Evolutionary conservation across 2,113 vertebrate genomes (phyloP), one percentile per base, ranked within the genome.

Genomic region (Cynoglossus semilaevis): DNA sequence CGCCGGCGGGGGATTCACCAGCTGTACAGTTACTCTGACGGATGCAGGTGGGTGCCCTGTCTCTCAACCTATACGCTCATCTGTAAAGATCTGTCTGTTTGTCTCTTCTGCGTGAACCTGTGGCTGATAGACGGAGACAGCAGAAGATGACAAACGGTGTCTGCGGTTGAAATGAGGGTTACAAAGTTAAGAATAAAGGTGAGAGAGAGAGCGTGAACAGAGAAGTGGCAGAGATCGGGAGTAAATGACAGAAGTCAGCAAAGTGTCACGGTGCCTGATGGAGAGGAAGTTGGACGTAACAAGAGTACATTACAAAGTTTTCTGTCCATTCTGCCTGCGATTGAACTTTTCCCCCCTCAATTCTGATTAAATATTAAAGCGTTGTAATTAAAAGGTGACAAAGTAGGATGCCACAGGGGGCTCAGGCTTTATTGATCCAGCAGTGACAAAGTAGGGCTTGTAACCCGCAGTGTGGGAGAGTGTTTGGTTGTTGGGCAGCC

Each of bases 281-380:
- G 15, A 41, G 10, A 48, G 55, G 54, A 67, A 73, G 58, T 45
- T 59, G n/a, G n/a, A n/a, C n/a, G n/a, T n/a, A 50, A 43, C 56
- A 54, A 36, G 15, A 62, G 44, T 5, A 17, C 36, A 63, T 42
- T 69, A 50, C 50, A 73, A 84, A 86, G 80, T 81, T 68, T 4
- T 16, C 38, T 58, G 61, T 80, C 69, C 58, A 37, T 75, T 47
- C 46, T 48, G 46, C 15, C 34, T 44, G 44, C 41, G 58, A 48
- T 58, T 72, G 9, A 41, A 41, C 38, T 83, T 76, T 78, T 74
- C 34, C 42, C 42, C 68, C 65, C 70, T 88, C 84, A 6, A 83
- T 75, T 73, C 80, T 87, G 58, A 83, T 90, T 87, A 89, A 89
- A 89, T 88, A 90, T 91, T 89, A 78, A 90, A 71, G 70, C 51